A percentile compares a stretch with the other conserved stretches of the same genome.
phyloP scores from a whole-genome alignment of 2,113 vertebrate species.

The Spermophilus dauricus region DNA sequence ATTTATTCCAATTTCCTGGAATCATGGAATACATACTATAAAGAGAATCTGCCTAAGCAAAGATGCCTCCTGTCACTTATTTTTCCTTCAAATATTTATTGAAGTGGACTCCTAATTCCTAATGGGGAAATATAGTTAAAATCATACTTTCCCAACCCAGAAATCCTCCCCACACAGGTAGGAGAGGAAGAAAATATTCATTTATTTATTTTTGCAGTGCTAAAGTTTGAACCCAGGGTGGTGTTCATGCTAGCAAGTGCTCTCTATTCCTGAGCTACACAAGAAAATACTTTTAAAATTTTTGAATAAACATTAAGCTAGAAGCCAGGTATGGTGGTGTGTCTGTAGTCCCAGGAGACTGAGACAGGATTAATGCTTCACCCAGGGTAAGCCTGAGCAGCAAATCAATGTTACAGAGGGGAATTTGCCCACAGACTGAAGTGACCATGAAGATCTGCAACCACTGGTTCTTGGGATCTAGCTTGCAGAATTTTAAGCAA shows the following conservation, averaged over 20 bases:
- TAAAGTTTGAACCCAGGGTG: no score
- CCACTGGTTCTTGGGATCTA: no score
- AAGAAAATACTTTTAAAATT: not conserved
- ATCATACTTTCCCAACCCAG: conserved; percentile 6
- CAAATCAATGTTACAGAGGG: not conserved
- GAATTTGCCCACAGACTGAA: no score
- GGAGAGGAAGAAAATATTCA: not conserved
- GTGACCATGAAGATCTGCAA: no score
- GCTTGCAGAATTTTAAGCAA: no score
- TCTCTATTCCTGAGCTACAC: no score
- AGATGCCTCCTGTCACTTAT: conserved; percentile 77
- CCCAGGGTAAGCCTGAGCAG: no score
- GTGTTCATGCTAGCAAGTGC: no score
- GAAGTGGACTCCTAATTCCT: not conserved
- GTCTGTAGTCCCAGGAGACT: not conserved
- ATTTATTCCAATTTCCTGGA: not conserved
- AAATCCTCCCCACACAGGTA: not conserved
- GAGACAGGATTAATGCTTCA: no score
- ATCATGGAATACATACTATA: not conserved
- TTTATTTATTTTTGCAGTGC: not conserved
- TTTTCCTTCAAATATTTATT: conserved; percentile 41
- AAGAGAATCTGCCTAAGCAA: conserved; percentile 45
- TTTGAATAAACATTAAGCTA: not conserved
- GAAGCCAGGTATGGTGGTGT: not conserved
- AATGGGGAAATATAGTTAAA: not conserved